These are phyloP conservation scores for Smutsia gigantea DNA, from an alignment of 2,797 vertebrate genomes.

Conservation along the genomic window DNA sequence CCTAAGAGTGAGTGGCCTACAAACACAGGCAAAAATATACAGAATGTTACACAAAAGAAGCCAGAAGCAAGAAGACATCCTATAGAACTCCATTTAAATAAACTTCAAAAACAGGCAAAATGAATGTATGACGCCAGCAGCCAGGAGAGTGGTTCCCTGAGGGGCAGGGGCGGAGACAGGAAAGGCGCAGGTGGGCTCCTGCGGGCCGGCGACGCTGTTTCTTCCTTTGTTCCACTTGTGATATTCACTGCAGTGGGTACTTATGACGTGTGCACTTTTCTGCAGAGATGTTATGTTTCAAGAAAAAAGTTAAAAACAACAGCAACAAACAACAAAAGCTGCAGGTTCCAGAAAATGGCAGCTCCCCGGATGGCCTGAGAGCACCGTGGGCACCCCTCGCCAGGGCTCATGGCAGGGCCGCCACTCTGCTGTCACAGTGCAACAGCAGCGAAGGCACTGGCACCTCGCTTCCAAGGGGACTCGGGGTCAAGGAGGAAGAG, in stretches of 20 bases:
- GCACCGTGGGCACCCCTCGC: slow-evolving; percentile 61
- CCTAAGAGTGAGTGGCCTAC: not conserved
- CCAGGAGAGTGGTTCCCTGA: not conserved
- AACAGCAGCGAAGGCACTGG: not conserved
- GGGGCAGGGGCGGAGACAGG: not conserved
- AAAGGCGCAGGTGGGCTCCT: not conserved
- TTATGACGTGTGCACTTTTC: not conserved
- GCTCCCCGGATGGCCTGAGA: slow-evolving; percentile 49
- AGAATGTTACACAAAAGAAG: not conserved
- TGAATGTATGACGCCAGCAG: not conserved
- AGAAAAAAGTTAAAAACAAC: slow-evolving; percentile 10
- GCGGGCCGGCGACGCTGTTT: not conserved
- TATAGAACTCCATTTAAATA: not conserved
- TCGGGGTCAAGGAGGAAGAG: slow-evolving; percentile 72
- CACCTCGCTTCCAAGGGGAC: slow-evolving; percentile 59
- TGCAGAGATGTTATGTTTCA: not conserved
- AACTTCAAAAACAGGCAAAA: not conserved
- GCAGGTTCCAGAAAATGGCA: slow-evolving; percentile 64
- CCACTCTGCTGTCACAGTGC: slow-evolving; percentile 52
- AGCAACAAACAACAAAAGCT: slow-evolving; percentile 47
- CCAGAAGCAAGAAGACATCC: not conserved
- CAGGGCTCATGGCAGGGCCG: slow-evolving; percentile 59
- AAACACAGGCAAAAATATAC: not conserved
- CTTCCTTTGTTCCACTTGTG: not conserved
- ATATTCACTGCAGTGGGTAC: not conserved